Evolutionary conservation across 2,888 invertebrate species (phyloP), one percentile per base, ranked within the genome.

Genomic region (Aproaerema taeniolella): DNA sequence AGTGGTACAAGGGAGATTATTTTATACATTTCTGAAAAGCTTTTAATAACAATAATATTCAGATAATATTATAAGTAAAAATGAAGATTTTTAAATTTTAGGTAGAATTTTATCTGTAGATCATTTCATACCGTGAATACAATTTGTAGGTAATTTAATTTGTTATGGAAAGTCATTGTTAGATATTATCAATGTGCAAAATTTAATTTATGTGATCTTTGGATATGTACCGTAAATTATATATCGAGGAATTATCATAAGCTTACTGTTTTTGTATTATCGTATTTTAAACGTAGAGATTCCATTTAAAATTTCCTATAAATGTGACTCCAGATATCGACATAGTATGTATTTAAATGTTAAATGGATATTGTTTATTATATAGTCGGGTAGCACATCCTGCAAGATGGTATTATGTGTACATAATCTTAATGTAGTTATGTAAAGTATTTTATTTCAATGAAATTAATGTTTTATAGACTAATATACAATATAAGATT

Each of bases 401-500:
- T 66, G 65, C 70, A 75, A 76, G 72, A 77, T 75, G 83, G 83
- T 86, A 83, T 83, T 83, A 80, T 83, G 85, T 86, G 85, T 86
- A 86, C 77, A 86, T 86, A 85, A 71, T 76, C 71, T 72, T 79
- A 80, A 61, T 69, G 74, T 83, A 83, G 82, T 80, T 82, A 81
- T 85, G 83, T 85, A 86, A 82, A 85, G 80, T 80, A 83, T 82
- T 82, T 82, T 85, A 86, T 85, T 86, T 85, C 83, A 73, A 75
- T 81, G 85, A 82, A 83, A 85, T 85, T 83, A 85, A 85, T 86
- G 86, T 85, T 86, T 85, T 85, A 85, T 83, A 86, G 85, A 86
- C 78, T 85, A 85, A 85, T 86, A 85, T 85, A 86, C 83, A 81
- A 82, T 52, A 79, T 86, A 86, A 86, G 85, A 85, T 85, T 86